Conservation (phyloP, 2,888 invertebrate genomes). For the Tenthredo amoena region DNA sequence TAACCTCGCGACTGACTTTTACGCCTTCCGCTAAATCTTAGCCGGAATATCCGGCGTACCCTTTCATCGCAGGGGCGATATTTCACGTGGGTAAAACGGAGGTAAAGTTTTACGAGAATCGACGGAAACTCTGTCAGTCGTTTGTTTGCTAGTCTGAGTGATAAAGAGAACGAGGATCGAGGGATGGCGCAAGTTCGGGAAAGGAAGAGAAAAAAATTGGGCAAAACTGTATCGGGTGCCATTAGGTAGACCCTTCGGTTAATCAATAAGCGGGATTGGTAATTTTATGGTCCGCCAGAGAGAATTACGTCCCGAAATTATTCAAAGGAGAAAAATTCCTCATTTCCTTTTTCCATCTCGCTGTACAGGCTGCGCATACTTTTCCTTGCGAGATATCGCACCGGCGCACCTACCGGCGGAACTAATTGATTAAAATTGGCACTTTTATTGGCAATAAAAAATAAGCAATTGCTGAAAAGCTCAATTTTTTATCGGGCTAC, state of each 20-base stretch:
- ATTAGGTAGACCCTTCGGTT: constrained; percentile 51
- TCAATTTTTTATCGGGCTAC: constrained; percentile 15
- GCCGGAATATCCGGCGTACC: constrained; percentile 11
- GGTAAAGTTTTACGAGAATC: constrained; percentile 43
- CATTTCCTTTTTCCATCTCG: neutral
- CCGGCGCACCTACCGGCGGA: neutral
- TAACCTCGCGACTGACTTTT: constrained; percentile 29
- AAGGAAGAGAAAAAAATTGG: constrained; percentile 10
- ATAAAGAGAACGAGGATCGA: neutral
- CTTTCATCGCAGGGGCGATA: constrained; percentile 5
- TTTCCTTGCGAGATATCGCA: neutral
- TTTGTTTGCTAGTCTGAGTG: constrained; percentile 32
- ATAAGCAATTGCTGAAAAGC: constrained; percentile 33
- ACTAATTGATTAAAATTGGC: constrained; percentile 41
- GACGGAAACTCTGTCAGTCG: constrained; percentile 46
- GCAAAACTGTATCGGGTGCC: constrained; percentile 37
- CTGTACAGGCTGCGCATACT: too few relatives aligned
- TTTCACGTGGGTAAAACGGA: constrained; percentile 33
- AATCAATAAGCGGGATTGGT: constrained; percentile 65
- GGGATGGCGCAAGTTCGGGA: constrained; percentile 5
- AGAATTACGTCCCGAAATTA: constrained; percentile 61
- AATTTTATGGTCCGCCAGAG: constrained; percentile 68
- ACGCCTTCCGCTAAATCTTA: constrained; percentile 17
- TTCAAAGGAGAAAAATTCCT: constrained; percentile 14
- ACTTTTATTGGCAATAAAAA: constrained; percentile 24